A percentile compares a stretch with the other conserved stretches of the same genome.
phyloP scores from a whole-genome alignment of 2,113 vertebrate species.

The Melierax canorus region DNA sequence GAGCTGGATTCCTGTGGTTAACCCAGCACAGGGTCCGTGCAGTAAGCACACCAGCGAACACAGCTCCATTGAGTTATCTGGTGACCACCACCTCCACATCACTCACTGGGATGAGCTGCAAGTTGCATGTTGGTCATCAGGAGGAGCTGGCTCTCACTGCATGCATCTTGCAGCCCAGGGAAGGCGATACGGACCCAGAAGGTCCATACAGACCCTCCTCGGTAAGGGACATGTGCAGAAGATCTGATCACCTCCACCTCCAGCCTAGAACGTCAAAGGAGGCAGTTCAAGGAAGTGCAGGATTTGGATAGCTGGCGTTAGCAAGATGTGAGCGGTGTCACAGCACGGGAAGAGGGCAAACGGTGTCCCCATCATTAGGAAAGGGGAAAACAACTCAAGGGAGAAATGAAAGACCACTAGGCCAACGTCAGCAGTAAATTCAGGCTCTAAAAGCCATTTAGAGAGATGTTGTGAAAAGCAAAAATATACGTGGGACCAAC shows the following conservation, averaged over 20 bases:
- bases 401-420: neutral
- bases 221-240: neutral
- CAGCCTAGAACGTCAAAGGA: neutral
- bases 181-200: neutral
- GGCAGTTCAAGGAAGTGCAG: neutral
- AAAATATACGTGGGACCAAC: neutral
- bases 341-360: neutral
- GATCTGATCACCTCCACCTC: neutral
- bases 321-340: neutral
- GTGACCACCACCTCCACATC: neutral
- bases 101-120: neutral
- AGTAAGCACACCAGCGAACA: neutral
- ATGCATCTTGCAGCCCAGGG: neutral
- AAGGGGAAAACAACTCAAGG: neutral
- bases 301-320: fast-evolving
- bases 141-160: neutral
- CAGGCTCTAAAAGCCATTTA: neutral
- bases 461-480: neutral
- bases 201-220: neutral
- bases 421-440: neutral
- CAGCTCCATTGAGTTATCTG: neutral
- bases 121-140: neutral
- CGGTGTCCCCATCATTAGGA: neutral
- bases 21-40: neutral
- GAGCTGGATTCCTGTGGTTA: neutral